A percentile compares a stretch with the other conserved stretches of the same genome.
These are phyloP conservation scores for Cyclura pinguis DNA, from an alignment of 2,797 vertebrate genomes.

Conservation along the genomic window DNA sequence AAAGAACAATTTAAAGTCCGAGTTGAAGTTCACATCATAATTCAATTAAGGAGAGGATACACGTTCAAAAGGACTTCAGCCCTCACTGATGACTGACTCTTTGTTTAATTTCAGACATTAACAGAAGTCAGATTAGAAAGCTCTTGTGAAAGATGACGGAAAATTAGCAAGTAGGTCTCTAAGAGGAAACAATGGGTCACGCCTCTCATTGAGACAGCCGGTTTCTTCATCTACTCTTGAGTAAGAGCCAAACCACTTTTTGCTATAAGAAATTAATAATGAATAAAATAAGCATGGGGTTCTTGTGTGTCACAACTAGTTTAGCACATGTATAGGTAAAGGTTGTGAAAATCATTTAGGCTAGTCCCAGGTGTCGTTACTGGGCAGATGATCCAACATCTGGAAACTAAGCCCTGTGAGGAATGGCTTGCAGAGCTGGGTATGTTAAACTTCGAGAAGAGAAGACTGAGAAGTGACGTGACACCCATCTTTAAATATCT, in stretches of 20 bases:
- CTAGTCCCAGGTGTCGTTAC: neutral
- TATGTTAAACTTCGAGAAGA: too few relatives aligned
- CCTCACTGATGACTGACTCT: neutral
- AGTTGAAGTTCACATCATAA: neutral
- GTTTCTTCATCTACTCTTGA: neutral
- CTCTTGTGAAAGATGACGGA: neutral
- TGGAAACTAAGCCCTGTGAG: too few relatives aligned
- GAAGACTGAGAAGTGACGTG: too few relatives aligned
- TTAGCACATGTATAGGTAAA: neutral
- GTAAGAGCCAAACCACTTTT: neutral
- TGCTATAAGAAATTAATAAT: neutral
- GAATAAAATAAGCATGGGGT: neutral
- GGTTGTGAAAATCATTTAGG: neutral
- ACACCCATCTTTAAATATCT: too few relatives aligned
- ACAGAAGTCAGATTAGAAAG: neutral
- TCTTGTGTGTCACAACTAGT: neutral
- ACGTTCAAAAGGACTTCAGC: neutral
- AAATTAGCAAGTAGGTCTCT: neutral
- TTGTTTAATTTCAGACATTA: neutral
- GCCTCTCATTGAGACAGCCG: neutral
- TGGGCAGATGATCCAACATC: too few relatives aligned
- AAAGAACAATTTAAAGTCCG: neutral
- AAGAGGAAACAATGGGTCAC: neutral
- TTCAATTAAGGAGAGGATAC: neutral
- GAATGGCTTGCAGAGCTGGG: too few relatives aligned